Conservation (phyloP, 2,888 invertebrate genomes). For the Diaperis boleti region DNA sequence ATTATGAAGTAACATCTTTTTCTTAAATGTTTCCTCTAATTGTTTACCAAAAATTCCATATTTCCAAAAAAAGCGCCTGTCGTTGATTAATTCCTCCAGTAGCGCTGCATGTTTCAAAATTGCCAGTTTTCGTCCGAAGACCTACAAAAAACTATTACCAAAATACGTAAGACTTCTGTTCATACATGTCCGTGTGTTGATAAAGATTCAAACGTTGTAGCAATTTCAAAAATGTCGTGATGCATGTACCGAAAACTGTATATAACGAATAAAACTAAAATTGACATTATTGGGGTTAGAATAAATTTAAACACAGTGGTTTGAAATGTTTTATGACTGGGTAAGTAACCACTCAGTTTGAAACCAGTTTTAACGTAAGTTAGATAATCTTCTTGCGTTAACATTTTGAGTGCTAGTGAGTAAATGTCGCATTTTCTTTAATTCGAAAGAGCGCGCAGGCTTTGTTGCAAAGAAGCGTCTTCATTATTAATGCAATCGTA, state of each 20-base stretch:
- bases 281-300: neutral
- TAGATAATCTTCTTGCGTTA: neutral
- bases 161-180: neutral
- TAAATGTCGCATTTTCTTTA: no score
- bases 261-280: neutral
- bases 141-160: neutral
- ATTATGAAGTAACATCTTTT: neutral
- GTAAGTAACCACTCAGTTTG: conserved; percentile 9
- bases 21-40: neutral
- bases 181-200: conserved; percentile 11
- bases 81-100: conserved; percentile 5
- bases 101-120: neutral
- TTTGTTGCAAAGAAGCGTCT: no score
- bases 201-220: neutral
- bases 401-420: no score
- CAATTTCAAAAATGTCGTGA: conserved; percentile 13
- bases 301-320: neutral
- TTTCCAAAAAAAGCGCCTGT: neutral
- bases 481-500: no score
- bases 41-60: neutral
- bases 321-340: neutral
- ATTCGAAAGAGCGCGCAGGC: no score
- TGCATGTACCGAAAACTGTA: conserved; percentile 4
- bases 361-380: conserved; percentile 1
- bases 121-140: conserved; percentile 6